A percentile compares a stretch with the other conserved stretches of the same genome.
Evolutionary conservation across 2,113 vertebrate species (phyloP).

Genomic region (Sphyrna mokarran): DNA sequence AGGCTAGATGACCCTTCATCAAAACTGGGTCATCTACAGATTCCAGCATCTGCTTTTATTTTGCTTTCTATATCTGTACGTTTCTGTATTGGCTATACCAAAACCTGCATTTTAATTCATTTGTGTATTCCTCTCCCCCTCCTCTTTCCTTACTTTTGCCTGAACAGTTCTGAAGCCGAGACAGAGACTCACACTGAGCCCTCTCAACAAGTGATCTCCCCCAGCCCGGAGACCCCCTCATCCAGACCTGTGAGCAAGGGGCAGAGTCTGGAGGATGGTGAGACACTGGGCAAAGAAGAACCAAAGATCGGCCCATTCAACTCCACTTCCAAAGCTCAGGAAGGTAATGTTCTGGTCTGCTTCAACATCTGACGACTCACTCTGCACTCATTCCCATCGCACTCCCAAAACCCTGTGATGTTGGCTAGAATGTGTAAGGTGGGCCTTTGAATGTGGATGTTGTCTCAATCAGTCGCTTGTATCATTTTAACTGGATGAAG

Average conservation of each 20-base stretch:
- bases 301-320: neutral
- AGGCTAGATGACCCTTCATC: no score
- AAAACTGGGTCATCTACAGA: no score
- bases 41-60: no score
- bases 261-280: no score
- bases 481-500: neutral
- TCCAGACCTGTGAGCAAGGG: neutral
- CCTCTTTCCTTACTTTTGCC: neutral
- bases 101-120: neutral
- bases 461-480: neutral
- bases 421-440: neutral
- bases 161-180: neutral
- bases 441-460: neutral
- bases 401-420: neutral
- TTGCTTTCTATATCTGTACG: neutral
- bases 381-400: neutral
- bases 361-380: neutral
- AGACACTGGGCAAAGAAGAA: neutral
- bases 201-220: neutral
- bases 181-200: neutral
- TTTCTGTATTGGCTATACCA: neutral
- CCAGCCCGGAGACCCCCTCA: neutral
- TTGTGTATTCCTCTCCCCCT: neutral
- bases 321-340: neutral
- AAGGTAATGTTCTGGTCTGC: neutral